phyloP scores from a whole-genome alignment of 2,888 invertebrate genomes.

The Lepetodrilus schrolli region DNA sequence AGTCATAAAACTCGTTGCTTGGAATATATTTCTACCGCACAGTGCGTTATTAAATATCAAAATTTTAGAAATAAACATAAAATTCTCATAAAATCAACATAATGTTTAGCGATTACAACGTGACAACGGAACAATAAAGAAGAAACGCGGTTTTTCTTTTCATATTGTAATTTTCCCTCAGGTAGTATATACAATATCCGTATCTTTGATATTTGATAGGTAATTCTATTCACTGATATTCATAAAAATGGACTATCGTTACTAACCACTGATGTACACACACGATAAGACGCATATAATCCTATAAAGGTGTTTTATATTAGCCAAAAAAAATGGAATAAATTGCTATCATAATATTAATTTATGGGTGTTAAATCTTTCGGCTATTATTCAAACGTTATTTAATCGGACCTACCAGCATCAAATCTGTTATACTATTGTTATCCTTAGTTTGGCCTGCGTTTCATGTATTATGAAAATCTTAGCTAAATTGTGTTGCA shows the following conservation, averaged over 20 bases:
- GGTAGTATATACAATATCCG: neutral
- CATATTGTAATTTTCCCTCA: neutral
- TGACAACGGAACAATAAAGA: no score
- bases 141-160: no score
- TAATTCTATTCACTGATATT: neutral
- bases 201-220: neutral
- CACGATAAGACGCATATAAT: neutral
- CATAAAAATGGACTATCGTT: neutral
- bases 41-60: conserved; percentile 19
- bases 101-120: neutral
- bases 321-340: neutral
- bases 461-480: no score
- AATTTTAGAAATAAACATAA: conserved; percentile 13
- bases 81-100: conserved; percentile 13
- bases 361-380: neutral
- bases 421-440: no score
- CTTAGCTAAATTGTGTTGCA: no score
- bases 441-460: no score
- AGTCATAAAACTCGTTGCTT: conserved; percentile 4
- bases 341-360: neutral
- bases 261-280: neutral
- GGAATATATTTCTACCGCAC: neutral
- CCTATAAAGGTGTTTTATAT: neutral
- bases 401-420: no score
- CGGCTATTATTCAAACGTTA: neutral